Conservation (phyloP, 2,113 vertebrate genomes). For the Siniperca knerii region DNA sequence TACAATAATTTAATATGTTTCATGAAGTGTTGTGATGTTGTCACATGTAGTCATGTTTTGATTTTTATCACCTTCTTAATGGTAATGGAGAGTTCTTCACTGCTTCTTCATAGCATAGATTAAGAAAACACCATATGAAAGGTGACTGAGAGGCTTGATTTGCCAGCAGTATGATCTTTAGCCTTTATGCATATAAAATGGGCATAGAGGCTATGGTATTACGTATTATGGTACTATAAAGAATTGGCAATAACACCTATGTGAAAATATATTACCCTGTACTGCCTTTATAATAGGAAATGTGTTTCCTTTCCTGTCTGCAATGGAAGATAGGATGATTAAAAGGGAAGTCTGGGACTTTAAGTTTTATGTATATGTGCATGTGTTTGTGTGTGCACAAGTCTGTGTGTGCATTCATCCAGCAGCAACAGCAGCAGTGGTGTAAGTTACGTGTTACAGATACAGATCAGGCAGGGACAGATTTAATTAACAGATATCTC, state of each 20-base stretch:
- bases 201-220: conserved; percentile 24
- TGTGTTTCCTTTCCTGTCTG: conserved; percentile 45
- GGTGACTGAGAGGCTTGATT: conserved; percentile 6
- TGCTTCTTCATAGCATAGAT: not conserved
- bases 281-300: conserved; percentile 38
- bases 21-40: too few species aligned
- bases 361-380: conserved; percentile 62
- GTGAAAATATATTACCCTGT: conserved; percentile 31
- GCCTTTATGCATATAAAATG: conserved; percentile 30
- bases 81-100: not conserved
- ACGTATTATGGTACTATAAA: conserved; percentile 45
- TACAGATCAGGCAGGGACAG: conserved; percentile 82
- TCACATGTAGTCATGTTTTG: not conserved
- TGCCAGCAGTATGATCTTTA: conserved; percentile 30
- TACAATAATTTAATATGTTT: not conserved
- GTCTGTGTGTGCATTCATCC: conserved; percentile 41
- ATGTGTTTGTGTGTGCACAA: conserved; percentile 16
- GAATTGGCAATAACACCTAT: conserved; percentile 34
- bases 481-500: conserved; percentile 87
- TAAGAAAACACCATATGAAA: conserved; percentile 10
- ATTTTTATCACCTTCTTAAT: not conserved
- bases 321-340: conserved; percentile 46
- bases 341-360: conserved; percentile 51
- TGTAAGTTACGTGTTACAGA: conserved; percentile 81
- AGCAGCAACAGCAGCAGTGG: conserved; percentile 52